Evolutionary conservation across 2,888 invertebrate species (phyloP).

Genomic region (Tanytarsus gracilentus): DNA sequence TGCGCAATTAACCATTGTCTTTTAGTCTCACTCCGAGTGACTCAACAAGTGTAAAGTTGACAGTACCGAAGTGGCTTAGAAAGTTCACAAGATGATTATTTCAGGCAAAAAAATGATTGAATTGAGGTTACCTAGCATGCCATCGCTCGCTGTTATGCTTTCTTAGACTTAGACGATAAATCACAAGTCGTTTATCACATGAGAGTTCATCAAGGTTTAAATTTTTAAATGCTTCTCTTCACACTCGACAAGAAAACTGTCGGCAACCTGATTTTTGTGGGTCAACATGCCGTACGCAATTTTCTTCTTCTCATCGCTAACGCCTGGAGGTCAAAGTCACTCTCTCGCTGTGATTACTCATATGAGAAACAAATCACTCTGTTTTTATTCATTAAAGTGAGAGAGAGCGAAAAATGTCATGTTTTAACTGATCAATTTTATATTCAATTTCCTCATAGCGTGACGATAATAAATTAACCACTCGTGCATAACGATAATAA

Average conservation of each 20-base stretch:
- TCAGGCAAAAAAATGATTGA: background rate
- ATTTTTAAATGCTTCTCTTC: too few relatives aligned
- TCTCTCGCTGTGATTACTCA: background rate
- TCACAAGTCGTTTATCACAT: too few relatives aligned
- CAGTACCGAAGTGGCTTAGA: background rate
- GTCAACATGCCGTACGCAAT: too few relatives aligned
- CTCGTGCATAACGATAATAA: constrained; percentile 22
- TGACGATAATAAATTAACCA: constrained; percentile 24
- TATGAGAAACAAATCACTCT: background rate
- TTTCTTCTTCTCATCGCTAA: background rate
- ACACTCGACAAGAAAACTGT: too few relatives aligned
- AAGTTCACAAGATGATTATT: constrained; percentile 9
- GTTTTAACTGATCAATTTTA: background rate
- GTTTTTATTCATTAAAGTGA: background rate
- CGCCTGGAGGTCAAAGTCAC: constrained; percentile 22
- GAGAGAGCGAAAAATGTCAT: too few relatives aligned
- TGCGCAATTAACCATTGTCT: too few relatives aligned
- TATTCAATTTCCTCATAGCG: constrained; percentile 19
- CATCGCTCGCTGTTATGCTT: too few relatives aligned
- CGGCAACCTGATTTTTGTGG: background rate
- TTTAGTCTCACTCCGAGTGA: background rate
- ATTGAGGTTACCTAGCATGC: constrained; percentile 3
- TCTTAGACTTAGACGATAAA: background rate
- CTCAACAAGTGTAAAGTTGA: background rate
- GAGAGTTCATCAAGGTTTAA: too few relatives aligned